Evolutionary conservation across 2,797 vertebrate genomes (phyloP).

Genomic region (Sebastes iracundus): DNA sequence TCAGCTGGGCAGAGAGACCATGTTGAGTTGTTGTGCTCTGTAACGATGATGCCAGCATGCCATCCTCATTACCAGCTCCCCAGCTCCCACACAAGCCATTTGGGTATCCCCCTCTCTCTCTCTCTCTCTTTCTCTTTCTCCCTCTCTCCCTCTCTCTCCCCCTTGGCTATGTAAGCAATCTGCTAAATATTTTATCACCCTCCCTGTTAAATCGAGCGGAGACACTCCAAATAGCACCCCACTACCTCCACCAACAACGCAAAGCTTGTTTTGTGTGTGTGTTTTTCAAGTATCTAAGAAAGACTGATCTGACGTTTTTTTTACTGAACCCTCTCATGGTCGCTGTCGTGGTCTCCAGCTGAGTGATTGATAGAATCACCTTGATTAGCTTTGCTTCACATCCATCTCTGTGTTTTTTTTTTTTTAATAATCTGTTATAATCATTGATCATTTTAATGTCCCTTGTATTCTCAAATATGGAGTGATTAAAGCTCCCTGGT

Average conservation of each 20-base stretch:
- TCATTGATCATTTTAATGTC: conserved; percentile 63
- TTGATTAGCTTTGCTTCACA: conserved; percentile 31
- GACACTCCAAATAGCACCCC: conserved; percentile 67
- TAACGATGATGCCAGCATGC: conserved; percentile 73
- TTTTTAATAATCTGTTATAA: conserved; percentile 5
- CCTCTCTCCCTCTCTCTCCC: conserved; percentile 27
- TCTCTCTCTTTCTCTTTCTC: neutral
- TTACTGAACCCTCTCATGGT: conserved; percentile 28
- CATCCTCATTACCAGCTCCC: conserved; percentile 75
- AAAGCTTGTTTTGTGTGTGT: conserved; percentile 38
- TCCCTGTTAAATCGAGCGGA: conserved; percentile 75
- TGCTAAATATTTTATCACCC: conserved; percentile 83
- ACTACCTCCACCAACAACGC: conserved; percentile 48
- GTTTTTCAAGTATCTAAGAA: conserved; percentile 30
- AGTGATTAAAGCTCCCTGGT: conserved; percentile 43
- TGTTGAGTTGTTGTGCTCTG: conserved; percentile 66
- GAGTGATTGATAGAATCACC: conserved; percentile 51
- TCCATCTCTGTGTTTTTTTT: conserved; percentile 14
- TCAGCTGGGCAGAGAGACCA: conserved; percentile 63
- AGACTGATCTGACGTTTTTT: conserved; percentile 45
- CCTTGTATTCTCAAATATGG: conserved; percentile 20
- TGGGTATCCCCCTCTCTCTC: conserved; percentile 45
- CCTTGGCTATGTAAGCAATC: conserved; percentile 76
- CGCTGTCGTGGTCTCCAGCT: conserved; percentile 29
- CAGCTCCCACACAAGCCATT: conserved; percentile 71